A percentile compares a stretch with the other conserved stretches of the same genome.
Conservation (phyloP, 2,888 invertebrate genomes). For the Diloba caeruleocephala region DNA sequence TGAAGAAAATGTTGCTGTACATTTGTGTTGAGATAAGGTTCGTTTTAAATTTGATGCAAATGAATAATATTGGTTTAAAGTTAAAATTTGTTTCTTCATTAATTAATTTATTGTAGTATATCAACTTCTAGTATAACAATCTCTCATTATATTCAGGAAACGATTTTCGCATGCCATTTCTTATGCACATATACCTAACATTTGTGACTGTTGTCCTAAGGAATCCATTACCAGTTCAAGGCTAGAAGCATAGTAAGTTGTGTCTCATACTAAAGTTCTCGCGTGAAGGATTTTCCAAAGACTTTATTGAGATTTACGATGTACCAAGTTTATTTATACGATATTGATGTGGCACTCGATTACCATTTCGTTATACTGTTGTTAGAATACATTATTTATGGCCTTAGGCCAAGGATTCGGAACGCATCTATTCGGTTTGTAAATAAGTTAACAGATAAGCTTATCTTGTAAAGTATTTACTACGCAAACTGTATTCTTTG, state of each 20-base stretch:
- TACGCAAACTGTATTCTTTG: not conserved
- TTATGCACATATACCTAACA: not conserved
- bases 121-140: too few relatives aligned
- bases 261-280: constrained; percentile 22
- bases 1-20: too few relatives aligned
- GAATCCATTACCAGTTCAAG: constrained; percentile 31
- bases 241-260: constrained; percentile 10
- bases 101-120: too few relatives aligned
- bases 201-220: constrained; percentile 17
- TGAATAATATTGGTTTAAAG: too few relatives aligned
- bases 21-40: too few relatives aligned
- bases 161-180: too few relatives aligned
- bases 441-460: constrained; percentile 14
- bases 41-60: too few relatives aligned
- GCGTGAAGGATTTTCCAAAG: constrained; percentile 41
- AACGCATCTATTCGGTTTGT: constrained; percentile 14
- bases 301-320: constrained; percentile 58
- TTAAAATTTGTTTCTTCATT: too few relatives aligned
- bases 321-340: constrained; percentile 52
- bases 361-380: constrained; percentile 55
- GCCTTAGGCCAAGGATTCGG: constrained; percentile 22
- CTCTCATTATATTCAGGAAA: too few relatives aligned
- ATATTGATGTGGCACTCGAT: constrained; percentile 51
- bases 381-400: constrained; percentile 36
- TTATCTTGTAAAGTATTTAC: constrained; percentile 21